Base-by-base conservation (phyloP, 2,888 invertebrate species). In the Biston stratarius region DNA sequence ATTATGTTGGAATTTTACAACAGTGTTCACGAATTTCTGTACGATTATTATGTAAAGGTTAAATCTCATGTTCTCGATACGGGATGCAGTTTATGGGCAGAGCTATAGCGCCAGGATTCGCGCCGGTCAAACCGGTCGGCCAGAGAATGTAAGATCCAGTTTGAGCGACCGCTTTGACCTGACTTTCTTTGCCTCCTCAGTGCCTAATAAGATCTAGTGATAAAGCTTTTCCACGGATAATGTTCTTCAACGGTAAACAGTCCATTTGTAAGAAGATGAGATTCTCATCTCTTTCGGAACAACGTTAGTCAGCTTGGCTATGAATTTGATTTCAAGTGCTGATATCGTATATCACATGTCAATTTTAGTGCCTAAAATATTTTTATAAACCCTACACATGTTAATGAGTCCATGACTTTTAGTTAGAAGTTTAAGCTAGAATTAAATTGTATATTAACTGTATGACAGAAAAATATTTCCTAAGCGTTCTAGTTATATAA, bases 101-200 rank as follows among this genome's bases (percentile, higher is more conserved):
- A 45, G 62, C 24, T 60, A 51, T 49, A 68, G 67, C 63, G 63
- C 83, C 91, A 89, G 92, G 92, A 92, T 91, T 90, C 84, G 89
- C 90, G 84, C 83, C 85, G 87, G 91, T 87, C 86, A 88, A 91
- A 93, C 92, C 92, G 92, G 92, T 92, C 87, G 81, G 67, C 74
- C 76, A 77, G 83, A 85, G 89, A 87, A 85, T 85, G 87, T 85
- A 72, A 84, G 86, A 91, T 89, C 91, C 91, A 88, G 92, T 92
- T 88, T 83, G 79, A 78, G 77, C 83, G 84, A 84, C 76, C 75
- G 73, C 76, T 70, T 74, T 81, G 83, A 83, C 83, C 84, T 82
- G 84, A 82, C 91, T 92, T 91, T 92, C 92, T 90, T 90, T 83
- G 81, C 80, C 80, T 84, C 80, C 79, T 84, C 78, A 81, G 80